phyloP scores from a whole-genome alignment of 2,113 vertebrate species.

The Cavia porcellus region DNA sequence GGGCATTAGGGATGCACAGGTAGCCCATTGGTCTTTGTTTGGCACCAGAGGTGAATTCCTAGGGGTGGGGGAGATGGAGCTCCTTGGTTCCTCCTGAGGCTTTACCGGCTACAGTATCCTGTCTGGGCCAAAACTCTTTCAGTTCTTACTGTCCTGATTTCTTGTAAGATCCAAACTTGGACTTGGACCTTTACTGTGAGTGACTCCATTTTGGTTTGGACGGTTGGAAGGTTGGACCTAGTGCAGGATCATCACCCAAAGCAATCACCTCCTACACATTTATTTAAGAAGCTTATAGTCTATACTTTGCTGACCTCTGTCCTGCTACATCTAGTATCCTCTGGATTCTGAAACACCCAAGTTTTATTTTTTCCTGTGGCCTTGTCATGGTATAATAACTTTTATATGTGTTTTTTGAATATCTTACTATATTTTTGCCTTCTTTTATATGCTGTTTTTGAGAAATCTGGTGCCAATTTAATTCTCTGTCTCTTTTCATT shows the following conservation, averaged over 20 bases:
- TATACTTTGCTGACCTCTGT: neutral
- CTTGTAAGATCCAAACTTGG: neutral
- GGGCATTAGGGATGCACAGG: no score
- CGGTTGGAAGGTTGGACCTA: neutral
- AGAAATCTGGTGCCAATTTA: conserved; percentile 24
- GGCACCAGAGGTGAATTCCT: no score
- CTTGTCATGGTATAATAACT: neutral
- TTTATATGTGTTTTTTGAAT: neutral
- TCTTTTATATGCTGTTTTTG: neutral
- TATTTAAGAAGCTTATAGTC: neutral
- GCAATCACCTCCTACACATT: neutral
- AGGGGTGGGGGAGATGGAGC: no score
- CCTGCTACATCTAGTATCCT: neutral
- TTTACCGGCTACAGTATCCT: no score
- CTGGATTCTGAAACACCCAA: neutral
- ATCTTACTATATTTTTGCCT: neutral
- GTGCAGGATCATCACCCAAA: neutral
- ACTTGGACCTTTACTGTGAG: neutral
- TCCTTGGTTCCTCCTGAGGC: no score
- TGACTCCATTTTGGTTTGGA: neutral
- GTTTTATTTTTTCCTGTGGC: neutral
- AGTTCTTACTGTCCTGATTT: neutral
- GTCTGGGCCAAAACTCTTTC: no score
- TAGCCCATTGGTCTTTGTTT: no score
- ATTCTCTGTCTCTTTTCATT: neutral